These are phyloP conservation scores for crab-eating macaque (Macaca fascicularis) DNA, from an alignment of 2,113 vertebrate genomes.

Conservation along the genomic window DNA sequence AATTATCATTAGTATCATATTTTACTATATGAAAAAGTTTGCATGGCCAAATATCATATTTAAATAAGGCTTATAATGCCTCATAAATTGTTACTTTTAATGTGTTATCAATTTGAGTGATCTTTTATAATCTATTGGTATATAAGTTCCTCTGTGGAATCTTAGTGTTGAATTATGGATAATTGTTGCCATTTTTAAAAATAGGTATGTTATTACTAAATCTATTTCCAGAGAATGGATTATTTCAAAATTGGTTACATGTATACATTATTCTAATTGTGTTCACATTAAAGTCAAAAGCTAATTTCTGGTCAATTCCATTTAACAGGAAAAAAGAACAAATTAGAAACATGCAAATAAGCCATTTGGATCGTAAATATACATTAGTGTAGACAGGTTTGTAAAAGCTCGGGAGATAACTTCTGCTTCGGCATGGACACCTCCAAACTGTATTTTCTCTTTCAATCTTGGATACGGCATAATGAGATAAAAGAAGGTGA, in stretches of 20 bases:
- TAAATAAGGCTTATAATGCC: not conserved
- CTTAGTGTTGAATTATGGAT: not conserved
- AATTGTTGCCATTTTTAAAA: not conserved
- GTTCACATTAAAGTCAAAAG: not conserved
- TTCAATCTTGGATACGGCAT: not conserved
- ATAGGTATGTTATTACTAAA: not conserved
- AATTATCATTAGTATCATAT: not conserved
- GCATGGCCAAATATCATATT: not conserved
- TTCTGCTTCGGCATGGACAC: not conserved
- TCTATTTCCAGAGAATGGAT: not conserved
- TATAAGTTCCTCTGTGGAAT: not conserved
- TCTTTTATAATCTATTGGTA: not conserved
- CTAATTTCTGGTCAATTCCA: not conserved
- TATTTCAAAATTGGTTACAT: not conserved
- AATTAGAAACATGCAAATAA: not conserved
- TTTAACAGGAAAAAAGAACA: not conserved
- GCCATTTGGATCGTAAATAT: not conserved
- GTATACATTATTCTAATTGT: not conserved
- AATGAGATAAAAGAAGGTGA: not conserved
- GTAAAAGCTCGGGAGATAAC: not conserved
- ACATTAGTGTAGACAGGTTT: not conserved
- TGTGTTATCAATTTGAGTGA: not conserved
- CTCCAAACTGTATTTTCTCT: not conserved
- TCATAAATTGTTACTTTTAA: slow-evolving; percentile 40
- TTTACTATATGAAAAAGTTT: slow-evolving; percentile 29